phyloP scores from a whole-genome alignment of 2,113 vertebrate species.

The Lophura nycthemera region DNA sequence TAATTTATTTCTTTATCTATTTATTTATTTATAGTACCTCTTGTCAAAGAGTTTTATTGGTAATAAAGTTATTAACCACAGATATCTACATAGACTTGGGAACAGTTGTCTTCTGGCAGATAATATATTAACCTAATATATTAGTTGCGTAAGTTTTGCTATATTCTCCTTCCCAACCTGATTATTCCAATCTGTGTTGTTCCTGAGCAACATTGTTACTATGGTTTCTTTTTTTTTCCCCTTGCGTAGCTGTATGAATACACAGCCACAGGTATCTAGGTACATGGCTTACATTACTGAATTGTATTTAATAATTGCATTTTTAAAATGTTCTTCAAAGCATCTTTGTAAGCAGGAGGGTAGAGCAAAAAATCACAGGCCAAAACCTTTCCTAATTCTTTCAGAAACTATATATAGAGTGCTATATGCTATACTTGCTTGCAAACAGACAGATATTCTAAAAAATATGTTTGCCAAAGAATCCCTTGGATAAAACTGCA shows the following conservation, averaged over 20 bases:
- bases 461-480: neutral
- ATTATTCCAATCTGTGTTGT: neutral
- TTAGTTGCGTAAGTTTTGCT: neutral
- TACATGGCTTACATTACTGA: neutral
- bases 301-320: neutral
- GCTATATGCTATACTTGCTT: neutral
- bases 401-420: neutral
- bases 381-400: neutral
- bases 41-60: neutral
- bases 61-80: neutral
- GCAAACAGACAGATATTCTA: neutral
- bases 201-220: neutral
- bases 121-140: neutral
- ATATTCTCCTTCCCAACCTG: neutral
- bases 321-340: neutral
- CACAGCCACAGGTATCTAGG: neutral
- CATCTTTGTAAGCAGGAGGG: neutral
- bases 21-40: neutral
- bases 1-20: neutral
- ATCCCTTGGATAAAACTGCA: neutral
- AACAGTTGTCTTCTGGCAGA: neutral
- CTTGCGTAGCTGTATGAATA: neutral
- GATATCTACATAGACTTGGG: neutral
- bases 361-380: neutral
- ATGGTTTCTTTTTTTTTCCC: neutral